Evolutionary conservation across 2,888 invertebrate genomes (phyloP).

Genomic region (Cheilosia impressa): DNA sequence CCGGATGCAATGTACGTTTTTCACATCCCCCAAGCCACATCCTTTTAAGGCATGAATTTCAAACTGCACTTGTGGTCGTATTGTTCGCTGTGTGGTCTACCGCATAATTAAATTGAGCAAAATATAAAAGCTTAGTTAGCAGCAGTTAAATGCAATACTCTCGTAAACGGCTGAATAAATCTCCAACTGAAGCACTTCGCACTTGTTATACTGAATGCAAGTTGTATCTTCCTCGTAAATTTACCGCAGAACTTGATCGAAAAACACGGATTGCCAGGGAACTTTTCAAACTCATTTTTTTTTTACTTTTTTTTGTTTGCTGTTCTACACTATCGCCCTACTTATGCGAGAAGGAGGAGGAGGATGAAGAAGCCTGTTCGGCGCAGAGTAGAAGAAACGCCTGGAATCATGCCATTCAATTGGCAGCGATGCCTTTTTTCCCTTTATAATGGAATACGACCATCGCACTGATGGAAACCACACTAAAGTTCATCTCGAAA

Average conservation of each 20-base stretch:
- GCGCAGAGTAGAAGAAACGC: conserved; percentile 22
- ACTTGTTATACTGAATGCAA: conserved; percentile 35
- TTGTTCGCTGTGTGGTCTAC: neutral
- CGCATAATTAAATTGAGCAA: neutral
- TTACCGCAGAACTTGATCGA: conserved; percentile 44
- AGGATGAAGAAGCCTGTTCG: neutral
- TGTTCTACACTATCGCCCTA: conserved; percentile 12
- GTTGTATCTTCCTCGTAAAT: conserved; percentile 24
- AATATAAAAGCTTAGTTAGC: conserved; percentile 5
- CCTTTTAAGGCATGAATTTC: neutral
- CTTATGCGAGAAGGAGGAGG: neutral
- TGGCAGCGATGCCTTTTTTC: conserved; percentile 34
- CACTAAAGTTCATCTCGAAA: conserved; percentile 26
- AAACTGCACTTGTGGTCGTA: neutral
- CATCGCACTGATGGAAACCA: conserved; percentile 30
- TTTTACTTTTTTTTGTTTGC: conserved; percentile 4
- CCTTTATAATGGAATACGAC: conserved; percentile 52
- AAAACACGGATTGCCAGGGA: conserved; percentile 27
- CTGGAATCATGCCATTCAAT: conserved; percentile 58
- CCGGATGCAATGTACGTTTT: conserved; percentile 6
- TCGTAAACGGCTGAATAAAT: conserved; percentile 18
- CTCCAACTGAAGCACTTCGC: conserved; percentile 41
- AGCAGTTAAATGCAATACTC: conserved; percentile 23
- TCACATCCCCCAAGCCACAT: neutral
- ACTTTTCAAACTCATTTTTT: conserved; percentile 16